Base-by-base conservation (phyloP, 2,888 invertebrate species). In the Osmoderma eremita region DNA sequence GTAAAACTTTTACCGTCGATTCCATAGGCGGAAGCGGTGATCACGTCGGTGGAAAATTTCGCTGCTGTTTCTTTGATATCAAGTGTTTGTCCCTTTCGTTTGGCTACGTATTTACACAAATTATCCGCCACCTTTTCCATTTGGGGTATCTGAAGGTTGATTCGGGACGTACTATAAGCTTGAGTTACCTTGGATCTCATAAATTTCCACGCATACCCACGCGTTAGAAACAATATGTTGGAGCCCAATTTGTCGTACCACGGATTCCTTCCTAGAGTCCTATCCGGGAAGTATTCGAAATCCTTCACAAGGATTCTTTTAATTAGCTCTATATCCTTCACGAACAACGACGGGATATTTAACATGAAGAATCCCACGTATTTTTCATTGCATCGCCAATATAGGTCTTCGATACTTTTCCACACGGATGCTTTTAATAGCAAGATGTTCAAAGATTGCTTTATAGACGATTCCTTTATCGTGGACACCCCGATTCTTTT, bases 101-200 rank as follows among this genome's bases (percentile, higher is more conserved):
- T 20, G 3, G 53, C 30, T 17, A 68, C 13, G 24, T 62, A 68
- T n/a, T 54, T n/a, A n/a, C 45, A 51, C 15, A 65, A 53, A 10
- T 66, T 49, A 18, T 68, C 69, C 1, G 80, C 79, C 22, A 80
- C 82, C 42, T 82, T 80, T 41, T 78, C 71, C 76, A 86, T 83
- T 24, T 84, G 75, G 0, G 80, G 80, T 24, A 85, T 81, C 85
- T 87, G 86, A 39, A 75, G 77, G 74, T 84, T 86, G 63, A 88
- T 78, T 75, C 86, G 87, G 18, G 84, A 85, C 0, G 83, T 81
- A 1, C 86, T 85, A 73, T 87, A 84, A 0, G 84, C 83, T 0
- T 87, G 86, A 0, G 85, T 83, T 24, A 87, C 76, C 69, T 85
- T 86, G 0, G 81, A 73, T 24, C 88, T 78, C 15, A 86, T 74